phyloP scores from a whole-genome alignment of 2,113 vertebrate genomes.

The Chelonoidis abingdonii region DNA sequence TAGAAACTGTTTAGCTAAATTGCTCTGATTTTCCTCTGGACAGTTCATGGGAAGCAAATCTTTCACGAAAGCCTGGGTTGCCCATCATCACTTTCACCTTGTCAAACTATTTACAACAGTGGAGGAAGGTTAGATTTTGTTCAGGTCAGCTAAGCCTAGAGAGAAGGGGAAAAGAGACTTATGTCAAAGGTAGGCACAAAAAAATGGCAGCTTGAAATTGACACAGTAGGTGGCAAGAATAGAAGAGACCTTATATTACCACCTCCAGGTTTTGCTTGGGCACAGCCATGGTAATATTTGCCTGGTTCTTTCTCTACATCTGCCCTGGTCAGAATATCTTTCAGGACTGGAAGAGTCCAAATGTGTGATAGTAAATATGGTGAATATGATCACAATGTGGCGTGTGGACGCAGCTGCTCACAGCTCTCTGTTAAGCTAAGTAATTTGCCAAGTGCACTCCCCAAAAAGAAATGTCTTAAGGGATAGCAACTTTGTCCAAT shows the following conservation, averaged over 20 bases:
- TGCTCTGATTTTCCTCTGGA: background rate
- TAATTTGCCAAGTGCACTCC: background rate
- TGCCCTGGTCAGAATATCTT: background rate
- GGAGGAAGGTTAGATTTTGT: background rate
- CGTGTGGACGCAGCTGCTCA: background rate
- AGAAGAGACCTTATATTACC: background rate
- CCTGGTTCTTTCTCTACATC: background rate
- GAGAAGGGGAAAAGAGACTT: background rate
- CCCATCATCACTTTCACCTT: background rate
- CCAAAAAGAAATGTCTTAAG: background rate
- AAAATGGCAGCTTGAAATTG: too few relatives aligned
- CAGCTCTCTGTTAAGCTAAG: slow-evolving; percentile 19
- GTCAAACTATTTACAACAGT: background rate
- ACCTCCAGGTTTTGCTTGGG: background rate
- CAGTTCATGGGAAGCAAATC: background rate
- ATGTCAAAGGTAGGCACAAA: too few relatives aligned
- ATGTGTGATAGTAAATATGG: slow-evolving; percentile 40
- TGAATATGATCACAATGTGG: slow-evolving; percentile 39
- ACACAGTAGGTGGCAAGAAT: too few relatives aligned
- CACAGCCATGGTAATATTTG: background rate
- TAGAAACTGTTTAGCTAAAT: background rate
- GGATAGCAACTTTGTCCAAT: background rate
- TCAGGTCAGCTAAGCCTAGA: background rate
- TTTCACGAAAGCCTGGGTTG: too few relatives aligned
- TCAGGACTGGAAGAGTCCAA: background rate